Evolutionary conservation across 2,888 invertebrate genomes (phyloP).

Genomic region (Phalera bucephala): DNA sequence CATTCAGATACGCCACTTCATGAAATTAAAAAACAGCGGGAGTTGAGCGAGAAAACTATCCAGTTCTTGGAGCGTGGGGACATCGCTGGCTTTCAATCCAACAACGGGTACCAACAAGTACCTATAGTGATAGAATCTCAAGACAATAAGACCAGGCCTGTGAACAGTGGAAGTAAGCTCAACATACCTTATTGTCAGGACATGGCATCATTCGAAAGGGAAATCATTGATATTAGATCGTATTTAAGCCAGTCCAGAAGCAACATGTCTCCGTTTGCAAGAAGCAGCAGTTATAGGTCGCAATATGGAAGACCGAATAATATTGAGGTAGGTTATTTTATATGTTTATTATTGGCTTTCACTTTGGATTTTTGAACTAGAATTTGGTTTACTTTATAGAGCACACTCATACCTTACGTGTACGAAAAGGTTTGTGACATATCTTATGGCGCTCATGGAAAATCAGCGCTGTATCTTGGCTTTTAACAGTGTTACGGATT

Average conservation of each 20-base stretch:
- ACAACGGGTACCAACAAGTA: conserved; percentile 85
- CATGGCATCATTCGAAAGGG: conserved; percentile 80
- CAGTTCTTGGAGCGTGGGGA: conserved; percentile 63
- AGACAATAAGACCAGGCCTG: conserved; percentile 56
- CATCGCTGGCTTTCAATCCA: conserved; percentile 45
- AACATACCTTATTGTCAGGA: conserved; percentile 75
- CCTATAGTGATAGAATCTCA: conserved; percentile 85
- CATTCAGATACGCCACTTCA: conserved; percentile 80
- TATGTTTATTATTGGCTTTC: no score
- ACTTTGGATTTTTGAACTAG: no score
- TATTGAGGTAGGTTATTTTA: conserved; percentile 72
- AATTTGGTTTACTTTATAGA: no score
- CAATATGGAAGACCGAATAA: conserved; percentile 85
- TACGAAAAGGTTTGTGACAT: no score
- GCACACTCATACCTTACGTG: no score
- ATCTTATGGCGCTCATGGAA: no score
- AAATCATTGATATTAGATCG: conserved; percentile 87
- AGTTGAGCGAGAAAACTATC: conserved; percentile 62
- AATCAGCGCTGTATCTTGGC: no score
- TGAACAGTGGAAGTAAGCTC: conserved; percentile 64
- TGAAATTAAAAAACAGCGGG: conserved; percentile 65
- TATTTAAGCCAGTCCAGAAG: conserved; percentile 89
- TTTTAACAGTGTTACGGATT: no score
- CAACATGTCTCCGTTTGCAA: conserved; percentile 87
- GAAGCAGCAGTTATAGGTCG: conserved; percentile 88